These are phyloP conservation scores for Silurus glanis DNA, from an alignment of 2,113 vertebrate genomes.

Conservation along the genomic window DNA sequence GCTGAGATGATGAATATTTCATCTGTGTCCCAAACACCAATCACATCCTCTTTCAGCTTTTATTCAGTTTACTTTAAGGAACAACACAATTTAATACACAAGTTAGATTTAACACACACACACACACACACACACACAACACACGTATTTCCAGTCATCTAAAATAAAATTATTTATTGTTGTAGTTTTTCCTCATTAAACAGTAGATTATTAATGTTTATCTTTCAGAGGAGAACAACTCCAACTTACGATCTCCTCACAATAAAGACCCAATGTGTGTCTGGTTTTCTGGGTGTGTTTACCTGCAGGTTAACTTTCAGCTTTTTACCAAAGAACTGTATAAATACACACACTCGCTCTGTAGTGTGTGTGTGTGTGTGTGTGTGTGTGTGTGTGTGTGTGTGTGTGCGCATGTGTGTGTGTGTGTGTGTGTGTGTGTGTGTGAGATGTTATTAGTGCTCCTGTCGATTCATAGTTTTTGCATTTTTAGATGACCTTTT, in stretches of 20 bases:
- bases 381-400: not conserved
- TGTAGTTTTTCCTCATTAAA: not conserved
- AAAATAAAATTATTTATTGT: not conserved
- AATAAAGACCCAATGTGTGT: too few species aligned
- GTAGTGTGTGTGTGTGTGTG: not conserved
- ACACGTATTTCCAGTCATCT: not conserved
- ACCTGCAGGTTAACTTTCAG: too few species aligned
- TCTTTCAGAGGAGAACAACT: not conserved
- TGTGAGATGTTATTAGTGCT: too few species aligned
- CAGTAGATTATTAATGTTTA: not conserved
- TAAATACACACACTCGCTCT: too few species aligned
- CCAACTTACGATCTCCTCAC: too few species aligned
- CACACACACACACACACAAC: constrained; percentile 9
- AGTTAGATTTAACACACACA: not conserved
- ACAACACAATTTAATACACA: not conserved
- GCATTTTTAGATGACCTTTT: too few species aligned
- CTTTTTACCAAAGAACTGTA: too few species aligned
- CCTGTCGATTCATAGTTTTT: too few species aligned
- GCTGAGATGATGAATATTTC: constrained; percentile 16
- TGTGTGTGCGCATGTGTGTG: too few species aligned
- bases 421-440: too few species aligned
- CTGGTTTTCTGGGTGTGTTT: too few species aligned
- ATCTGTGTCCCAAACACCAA: constrained; percentile 17
- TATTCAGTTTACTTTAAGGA: not conserved
- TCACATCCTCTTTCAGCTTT: not conserved